phyloP scores from a whole-genome alignment of 2,797 vertebrate species.

The Pseudopleuronectes americanus region DNA sequence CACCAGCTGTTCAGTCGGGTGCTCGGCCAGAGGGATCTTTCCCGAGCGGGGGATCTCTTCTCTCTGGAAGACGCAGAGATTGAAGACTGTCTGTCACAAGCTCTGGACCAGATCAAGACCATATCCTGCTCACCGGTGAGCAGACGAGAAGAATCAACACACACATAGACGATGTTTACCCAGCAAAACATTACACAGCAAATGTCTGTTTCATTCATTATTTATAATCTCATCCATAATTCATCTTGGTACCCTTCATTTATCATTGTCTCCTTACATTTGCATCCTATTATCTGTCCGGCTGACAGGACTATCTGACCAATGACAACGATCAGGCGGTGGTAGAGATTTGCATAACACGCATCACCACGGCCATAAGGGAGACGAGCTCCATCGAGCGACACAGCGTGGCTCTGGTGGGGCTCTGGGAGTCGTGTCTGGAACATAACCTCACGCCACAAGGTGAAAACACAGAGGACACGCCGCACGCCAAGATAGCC shows the following conservation, averaged over 20 bases:
- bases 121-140: conserved; percentile 94
- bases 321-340: conserved; percentile 97
- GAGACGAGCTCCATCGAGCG: conserved; percentile 91
- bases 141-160: conserved; percentile 24
- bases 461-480: conserved; percentile 89
- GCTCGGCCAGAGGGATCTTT: conserved; percentile 93
- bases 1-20: conserved; percentile 94
- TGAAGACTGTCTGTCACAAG: conserved; percentile 91
- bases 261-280: conserved; percentile 25
- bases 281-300: conserved; percentile 31
- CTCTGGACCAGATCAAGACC: conserved; percentile 92
- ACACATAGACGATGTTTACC: background rate
- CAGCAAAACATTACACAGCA: background rate
- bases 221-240: conserved; percentile 45
- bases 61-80: conserved; percentile 93
- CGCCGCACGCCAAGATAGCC: conserved; percentile 94
- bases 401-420: conserved; percentile 90
- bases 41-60: conserved; percentile 94
- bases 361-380: conserved; percentile 94
- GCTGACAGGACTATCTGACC: conserved; percentile 92
- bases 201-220: conserved; percentile 36
- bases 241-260: conserved; percentile 43
- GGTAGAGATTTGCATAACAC: conserved; percentile 96
- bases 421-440: conserved; percentile 94
- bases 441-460: conserved; percentile 90